Evolutionary conservation across 2,888 invertebrate species (phyloP), one percentile per base, ranked within the genome.

Genomic region (Cryptus viduatorius): DNA sequence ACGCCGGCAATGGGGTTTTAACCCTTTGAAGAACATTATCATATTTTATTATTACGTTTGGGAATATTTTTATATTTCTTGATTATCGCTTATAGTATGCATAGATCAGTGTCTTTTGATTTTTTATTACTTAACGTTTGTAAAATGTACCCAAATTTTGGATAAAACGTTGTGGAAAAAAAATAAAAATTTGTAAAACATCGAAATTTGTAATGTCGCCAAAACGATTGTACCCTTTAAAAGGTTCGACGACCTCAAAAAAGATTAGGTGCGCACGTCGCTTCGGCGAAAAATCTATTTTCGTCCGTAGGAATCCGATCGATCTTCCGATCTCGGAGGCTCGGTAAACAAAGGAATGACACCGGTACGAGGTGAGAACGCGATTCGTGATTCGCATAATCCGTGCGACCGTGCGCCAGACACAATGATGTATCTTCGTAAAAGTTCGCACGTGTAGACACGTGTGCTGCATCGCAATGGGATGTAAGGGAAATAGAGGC

Each of bases 401-500:
- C 83, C 79, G 75, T 76, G 71, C 69, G 76, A 76, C 48, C 53
- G 56, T 59, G 53, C 12, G 59, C 37, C 24, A 14, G 65, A 79
- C 79, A 79, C 79, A 79, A 76, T 67, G 71, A 80, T 10, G 69
- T 16, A 76, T 67, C 42, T 76, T 67, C 69, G 68, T 53, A 79
- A 71, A 44, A 73, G 37, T 71, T 76, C 59, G 79, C 76, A 72
- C 71, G 71, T 83, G 83, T 76, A 42, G 44, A 10, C 42, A 37
- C 79, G 71, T 42, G 76, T 64, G 59, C 37, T 82, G 75, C 73
- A 53, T 81, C 53, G 64, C 61, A 71, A 83, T 64, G 67, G 71
- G 73, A 82, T 78, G 71, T 19, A 56, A 81, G 83, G 79, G 67
- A 46, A 82, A 71, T 83, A 84, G 68, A 78, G 80, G 44, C 56